Percentiles rank a stretch among this genome's conserved stretches.
These are phyloP conservation scores for Desmodus rotundus DNA, from an alignment of 2,113 vertebrate species.

Conservation along the genomic window DNA sequence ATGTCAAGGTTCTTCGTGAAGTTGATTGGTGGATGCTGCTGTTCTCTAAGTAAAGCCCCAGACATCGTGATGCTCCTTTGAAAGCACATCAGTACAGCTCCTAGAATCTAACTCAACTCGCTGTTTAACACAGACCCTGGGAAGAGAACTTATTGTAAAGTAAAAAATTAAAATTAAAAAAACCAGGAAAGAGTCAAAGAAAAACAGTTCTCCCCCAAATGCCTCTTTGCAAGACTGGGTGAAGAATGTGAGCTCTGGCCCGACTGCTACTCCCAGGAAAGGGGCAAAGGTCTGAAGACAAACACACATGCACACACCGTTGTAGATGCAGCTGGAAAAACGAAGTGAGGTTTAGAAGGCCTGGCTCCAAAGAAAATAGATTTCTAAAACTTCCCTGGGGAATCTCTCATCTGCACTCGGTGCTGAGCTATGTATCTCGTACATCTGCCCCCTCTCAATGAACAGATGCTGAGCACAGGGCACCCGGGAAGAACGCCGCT, in stretches of 20 bases:
- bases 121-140: not conserved
- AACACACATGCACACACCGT: not conserved
- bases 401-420: not conserved
- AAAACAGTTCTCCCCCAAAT: constrained; percentile 39
- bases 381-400: constrained; percentile 44
- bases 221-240: not conserved
- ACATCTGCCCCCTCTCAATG: not conserved
- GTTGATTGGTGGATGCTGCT: not conserved
- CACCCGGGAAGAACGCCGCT: not conserved
- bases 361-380: constrained; percentile 62
- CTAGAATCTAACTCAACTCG: constrained; percentile 23
- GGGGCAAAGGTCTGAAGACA: not conserved
- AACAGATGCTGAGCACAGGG: not conserved
- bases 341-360: constrained; percentile 31
- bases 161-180: not conserved
- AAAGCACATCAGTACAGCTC: not conserved
- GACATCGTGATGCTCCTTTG: not conserved
- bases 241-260: not conserved
- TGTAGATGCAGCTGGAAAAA: constrained; percentile 61
- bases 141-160: not conserved
- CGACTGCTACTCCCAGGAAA: not conserved
- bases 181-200: constrained; percentile 22
- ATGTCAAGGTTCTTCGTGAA: not conserved
- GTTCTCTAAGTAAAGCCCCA: not conserved
- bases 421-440: not conserved